Conservation (phyloP, 2,888 invertebrate genomes). For the Athripsodes cinereus region DNA sequence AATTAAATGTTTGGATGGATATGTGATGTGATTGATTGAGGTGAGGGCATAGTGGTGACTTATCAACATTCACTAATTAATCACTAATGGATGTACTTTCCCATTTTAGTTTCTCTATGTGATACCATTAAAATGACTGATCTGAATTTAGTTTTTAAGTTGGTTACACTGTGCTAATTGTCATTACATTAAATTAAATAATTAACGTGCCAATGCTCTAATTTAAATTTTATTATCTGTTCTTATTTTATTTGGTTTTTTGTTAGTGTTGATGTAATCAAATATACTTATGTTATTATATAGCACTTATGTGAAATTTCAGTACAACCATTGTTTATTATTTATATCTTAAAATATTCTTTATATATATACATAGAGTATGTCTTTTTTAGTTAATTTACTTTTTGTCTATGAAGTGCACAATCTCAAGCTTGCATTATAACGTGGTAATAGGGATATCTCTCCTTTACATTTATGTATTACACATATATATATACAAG, state of each 20-base stretch:
- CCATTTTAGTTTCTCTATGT: conserved; percentile 50
- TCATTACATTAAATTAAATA: conserved; percentile 38
- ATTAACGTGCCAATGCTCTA: conserved; percentile 56
- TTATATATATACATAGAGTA: conserved; percentile 23
- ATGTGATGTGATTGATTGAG: no score
- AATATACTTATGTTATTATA: neutral
- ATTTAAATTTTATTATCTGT: conserved; percentile 49
- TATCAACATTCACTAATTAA: no score
- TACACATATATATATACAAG: no score
- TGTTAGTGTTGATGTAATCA: conserved; percentile 5
- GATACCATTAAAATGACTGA: conserved; percentile 56
- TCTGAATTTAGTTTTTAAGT: conserved; percentile 57
- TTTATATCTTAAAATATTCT: conserved; percentile 27
- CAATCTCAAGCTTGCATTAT: conserved; percentile 55
- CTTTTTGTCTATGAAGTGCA: conserved; percentile 39
- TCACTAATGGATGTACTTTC: conserved; percentile 32
- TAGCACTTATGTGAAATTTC: conserved; percentile 32
- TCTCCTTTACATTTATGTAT: no score
- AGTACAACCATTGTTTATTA: conserved; percentile 36
- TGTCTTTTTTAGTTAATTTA: conserved; percentile 16
- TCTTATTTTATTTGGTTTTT: conserved; percentile 35
- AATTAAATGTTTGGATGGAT: no score
- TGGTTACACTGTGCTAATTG: conserved; percentile 50
- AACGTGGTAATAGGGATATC: no score
- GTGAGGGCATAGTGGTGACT: no score